Evolutionary conservation across 2,797 vertebrate genomes (phyloP).

Genomic region (Alosa sapidissima): DNA sequence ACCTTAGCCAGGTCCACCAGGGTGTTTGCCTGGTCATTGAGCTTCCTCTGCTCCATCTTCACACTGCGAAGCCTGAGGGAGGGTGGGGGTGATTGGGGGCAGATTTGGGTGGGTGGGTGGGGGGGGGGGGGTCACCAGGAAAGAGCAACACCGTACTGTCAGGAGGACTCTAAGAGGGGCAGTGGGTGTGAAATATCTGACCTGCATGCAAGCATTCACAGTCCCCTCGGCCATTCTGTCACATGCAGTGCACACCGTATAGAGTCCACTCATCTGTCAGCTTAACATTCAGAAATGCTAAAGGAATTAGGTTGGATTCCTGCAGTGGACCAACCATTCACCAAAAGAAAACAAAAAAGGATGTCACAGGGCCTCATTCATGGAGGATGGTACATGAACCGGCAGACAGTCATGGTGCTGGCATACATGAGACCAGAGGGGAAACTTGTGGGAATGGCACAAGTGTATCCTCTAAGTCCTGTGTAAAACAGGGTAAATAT

Average conservation of each 20-base stretch:
- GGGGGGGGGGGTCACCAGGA: constrained; percentile 46
- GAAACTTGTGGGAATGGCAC: constrained; percentile 42
- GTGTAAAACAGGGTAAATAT: neutral
- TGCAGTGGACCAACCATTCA: constrained; percentile 47
- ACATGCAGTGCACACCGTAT: constrained; percentile 70
- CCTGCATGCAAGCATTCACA: constrained; percentile 76
- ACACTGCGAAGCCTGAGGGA: constrained; percentile 85
- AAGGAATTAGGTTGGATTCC: constrained; percentile 29
- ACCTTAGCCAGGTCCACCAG: constrained; percentile 92
- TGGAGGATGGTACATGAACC: constrained; percentile 47
- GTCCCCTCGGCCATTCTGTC: constrained; percentile 70
- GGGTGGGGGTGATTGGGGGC: constrained; percentile 46
- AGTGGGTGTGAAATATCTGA: constrained; percentile 32
- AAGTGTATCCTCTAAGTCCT: neutral
- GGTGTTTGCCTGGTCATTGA: constrained; percentile 91
- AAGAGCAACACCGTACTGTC: constrained; percentile 64
- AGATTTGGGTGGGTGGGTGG: constrained; percentile 58
- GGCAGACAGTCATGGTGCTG: constrained; percentile 46
- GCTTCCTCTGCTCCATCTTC: constrained; percentile 94
- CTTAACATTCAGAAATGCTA: constrained; percentile 43
- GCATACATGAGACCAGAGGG: constrained; percentile 44
- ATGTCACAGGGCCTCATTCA: constrained; percentile 45
- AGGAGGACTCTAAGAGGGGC: constrained; percentile 49
- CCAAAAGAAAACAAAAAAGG: constrained; percentile 45
- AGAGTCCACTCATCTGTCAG: constrained; percentile 43